These are phyloP conservation scores for Netelia inedita DNA, from an alignment of 2,888 invertebrate genomes.

Conservation along the genomic window DNA sequence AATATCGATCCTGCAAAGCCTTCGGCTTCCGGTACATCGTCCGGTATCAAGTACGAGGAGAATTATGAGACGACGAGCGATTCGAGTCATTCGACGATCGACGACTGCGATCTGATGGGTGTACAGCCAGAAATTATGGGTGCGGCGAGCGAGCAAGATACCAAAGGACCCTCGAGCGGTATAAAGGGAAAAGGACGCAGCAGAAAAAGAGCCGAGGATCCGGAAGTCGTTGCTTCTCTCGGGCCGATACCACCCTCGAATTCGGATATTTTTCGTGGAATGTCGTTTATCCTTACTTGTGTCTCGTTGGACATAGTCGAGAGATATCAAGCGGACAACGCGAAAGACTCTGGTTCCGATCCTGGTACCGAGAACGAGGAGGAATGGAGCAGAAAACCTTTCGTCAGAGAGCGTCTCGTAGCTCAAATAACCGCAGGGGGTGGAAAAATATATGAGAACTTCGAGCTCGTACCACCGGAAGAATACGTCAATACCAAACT, in stretches of 20 bases:
- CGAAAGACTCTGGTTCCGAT: constrained; percentile 84
- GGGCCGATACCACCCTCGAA: constrained; percentile 87
- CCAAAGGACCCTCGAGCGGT: constrained; percentile 78
- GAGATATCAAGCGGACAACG: constrained; percentile 72
- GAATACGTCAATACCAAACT: constrained; percentile 87
- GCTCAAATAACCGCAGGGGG: constrained; percentile 88
- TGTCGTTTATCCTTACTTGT: constrained; percentile 88
- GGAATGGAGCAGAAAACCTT: constrained; percentile 86
- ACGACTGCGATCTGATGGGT: constrained; percentile 72
- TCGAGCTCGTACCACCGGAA: constrained; percentile 86
- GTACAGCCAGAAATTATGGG: constrained; percentile 79
- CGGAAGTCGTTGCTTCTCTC: constrained; percentile 85
- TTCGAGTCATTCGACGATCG: constrained; percentile 71
- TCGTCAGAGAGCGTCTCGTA: constrained; percentile 87
- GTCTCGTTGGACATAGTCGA: constrained; percentile 84
- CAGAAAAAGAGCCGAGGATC: constrained; percentile 86
- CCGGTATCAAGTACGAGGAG: constrained; percentile 61
- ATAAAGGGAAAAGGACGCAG: constrained; percentile 87
- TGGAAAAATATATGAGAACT: constrained; percentile 87
- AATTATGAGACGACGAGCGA: constrained; percentile 75
- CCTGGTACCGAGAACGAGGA: constrained; percentile 87
- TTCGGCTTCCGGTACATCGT: constrained; percentile 75
- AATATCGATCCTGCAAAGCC: constrained; percentile 67
- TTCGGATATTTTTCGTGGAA: constrained; percentile 86
- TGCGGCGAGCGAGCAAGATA: constrained; percentile 72